A percentile compares a stretch with the other conserved stretches of the same genome.
Evolutionary conservation across 2,888 invertebrate genomes (phyloP).

Genomic region (Aricia artaxerxes): DNA sequence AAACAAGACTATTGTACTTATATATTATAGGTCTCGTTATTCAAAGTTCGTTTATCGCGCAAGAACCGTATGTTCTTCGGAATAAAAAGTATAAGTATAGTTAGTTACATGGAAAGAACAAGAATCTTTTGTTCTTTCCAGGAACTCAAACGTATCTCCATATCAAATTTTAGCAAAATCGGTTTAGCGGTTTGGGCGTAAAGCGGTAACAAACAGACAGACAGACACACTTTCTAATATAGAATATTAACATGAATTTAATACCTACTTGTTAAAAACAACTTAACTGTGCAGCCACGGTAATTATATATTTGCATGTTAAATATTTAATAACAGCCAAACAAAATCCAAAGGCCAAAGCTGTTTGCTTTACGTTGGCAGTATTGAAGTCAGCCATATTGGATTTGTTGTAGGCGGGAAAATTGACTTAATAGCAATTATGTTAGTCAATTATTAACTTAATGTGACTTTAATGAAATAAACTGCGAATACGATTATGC

Average conservation of each 20-base stretch:
- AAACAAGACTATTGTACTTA: no score
- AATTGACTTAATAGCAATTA: conserved; percentile 29
- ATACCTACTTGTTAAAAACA: not conserved
- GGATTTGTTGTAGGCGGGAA: conserved; percentile 42
- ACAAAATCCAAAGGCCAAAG: not conserved
- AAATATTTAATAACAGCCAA: conserved; percentile 25
- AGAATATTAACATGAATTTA: not conserved
- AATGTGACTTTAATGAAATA: conserved; percentile 26
- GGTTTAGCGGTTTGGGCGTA: no score
- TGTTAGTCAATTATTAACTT: not conserved
- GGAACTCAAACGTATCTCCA: no score
- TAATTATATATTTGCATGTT: not conserved
- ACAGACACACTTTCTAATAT: no score
- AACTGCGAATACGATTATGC: not conserved
- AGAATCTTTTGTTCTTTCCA: no score
- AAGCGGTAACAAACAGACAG: no score
- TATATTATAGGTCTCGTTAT: no score
- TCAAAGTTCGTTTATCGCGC: no score
- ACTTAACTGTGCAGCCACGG: not conserved
- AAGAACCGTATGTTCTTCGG: no score
- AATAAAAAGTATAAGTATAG: no score
- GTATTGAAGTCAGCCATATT: conserved; percentile 48
- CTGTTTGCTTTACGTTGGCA: conserved; percentile 17
- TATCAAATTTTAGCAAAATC: no score
- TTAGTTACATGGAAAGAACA: no score